Base-by-base conservation (phyloP, 2,888 invertebrate genomes). In the Sinopyrophorus schimmeli region DNA sequence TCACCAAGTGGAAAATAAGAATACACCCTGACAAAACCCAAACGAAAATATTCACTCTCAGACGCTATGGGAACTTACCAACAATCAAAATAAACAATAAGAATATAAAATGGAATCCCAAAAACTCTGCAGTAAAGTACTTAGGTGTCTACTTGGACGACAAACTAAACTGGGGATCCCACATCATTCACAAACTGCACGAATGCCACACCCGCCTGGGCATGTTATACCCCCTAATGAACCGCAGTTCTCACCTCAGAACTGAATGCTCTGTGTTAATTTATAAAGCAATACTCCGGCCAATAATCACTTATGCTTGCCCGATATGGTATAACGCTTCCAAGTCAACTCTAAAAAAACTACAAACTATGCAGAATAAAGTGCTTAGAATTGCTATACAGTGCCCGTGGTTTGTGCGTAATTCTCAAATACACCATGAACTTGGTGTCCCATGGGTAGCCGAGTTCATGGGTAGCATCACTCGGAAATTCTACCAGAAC, bases 1-100 rank as follows among this genome's bases (percentile, higher is more conserved):
- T 21, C n/a, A 5, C 20, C 4, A 37, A 37, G 26, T 37, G 37
- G 37, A 26, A 35, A 35, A 23, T 35, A 3, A 35, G 4, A 35
- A 35, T 35, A 6, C 17, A 32, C 3, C 32, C 32, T 1, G 21
- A 12, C 23, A 20, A 35, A 20, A 18, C 18, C 10, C 32, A 18
- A 18, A 12, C 35, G 12, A 35, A 35, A 21, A 35, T 35, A 9
- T 20, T 32, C 18, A 37, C 15, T 5, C 35, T 24, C 23, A 23
- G 14, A 18, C 24, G 35, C n/a, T 37, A 24, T 20, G n/a, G 1
- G 1, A 16, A 38, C 14, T n/a, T 38, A n/a, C 5, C 38, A 26
- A 18, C 23, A 37, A 12, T 15, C 7, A 23, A 6, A 37, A 12
- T 37, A 23, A 3, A 37, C 10, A 24, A 37, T 37, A 12, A 23